Base-by-base conservation (phyloP, 2,797 vertebrate genomes). In the Lateolabrax maculatus region DNA sequence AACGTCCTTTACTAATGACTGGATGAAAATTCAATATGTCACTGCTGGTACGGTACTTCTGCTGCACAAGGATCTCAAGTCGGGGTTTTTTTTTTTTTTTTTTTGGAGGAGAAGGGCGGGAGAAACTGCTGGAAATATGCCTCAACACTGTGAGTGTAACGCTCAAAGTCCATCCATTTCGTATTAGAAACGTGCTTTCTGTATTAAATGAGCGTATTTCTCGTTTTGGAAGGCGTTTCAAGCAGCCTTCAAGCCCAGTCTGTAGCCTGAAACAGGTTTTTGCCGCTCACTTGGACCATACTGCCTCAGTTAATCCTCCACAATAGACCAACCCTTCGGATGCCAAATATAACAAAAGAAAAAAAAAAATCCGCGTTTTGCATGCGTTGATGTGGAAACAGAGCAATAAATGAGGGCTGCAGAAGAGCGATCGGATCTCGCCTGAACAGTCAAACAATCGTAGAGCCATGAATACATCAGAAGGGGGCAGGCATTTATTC, bases 91-190 rank as follows among this genome's bases (percentile, higher is more conserved):
- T 34, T 34, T 34, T 34, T 34, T 67, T 34, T 48, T 39, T 19
- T 49, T 75, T 77, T 76, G 57, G 63, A 48, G 39, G 34, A 37
- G 23, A 79, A 73, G 81, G 80, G 80, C 57, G 82, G 84, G 77
- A 90, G 81, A 92, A 92, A 92, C 89, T 89, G 89, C 88, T 89
- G 83, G 72, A 91, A 90, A 92, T 88, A 56, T 81, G 71, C 56
- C 31, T 39, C 69, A 71, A 63, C 77, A 76, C 43, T 66, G 65
- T 61, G 73, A 80, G 69, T 80, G 70, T 36, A 55, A 68, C 44
- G 66, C 76, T 72, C 77, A 81, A 89, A 91, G 90, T 91, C 48
- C 65, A 48, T 44, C 43, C 43, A 31, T 72, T 61, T 34, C 43
- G 10, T 44, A 21, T 65, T 25, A 29, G 3, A 72, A 64, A 79